phyloP scores from a whole-genome alignment of 1,140 invertebrate genomes.

The Cherax quadricarinatus region DNA sequence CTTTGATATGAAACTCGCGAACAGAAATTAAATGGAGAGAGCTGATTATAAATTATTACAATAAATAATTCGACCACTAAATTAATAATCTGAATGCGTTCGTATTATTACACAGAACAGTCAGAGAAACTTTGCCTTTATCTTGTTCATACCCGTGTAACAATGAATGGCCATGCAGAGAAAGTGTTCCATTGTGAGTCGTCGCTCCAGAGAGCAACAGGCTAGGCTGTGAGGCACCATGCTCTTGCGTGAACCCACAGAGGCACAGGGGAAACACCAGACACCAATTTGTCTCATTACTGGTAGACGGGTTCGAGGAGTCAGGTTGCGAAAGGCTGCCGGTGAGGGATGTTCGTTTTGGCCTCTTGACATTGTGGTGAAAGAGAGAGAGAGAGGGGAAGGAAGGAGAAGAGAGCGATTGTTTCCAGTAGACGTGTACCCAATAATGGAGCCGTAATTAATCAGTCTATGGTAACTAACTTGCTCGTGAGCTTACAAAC shows the following conservation, averaged over 20 bases:
- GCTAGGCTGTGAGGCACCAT: background rate
- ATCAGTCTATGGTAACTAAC: background rate
- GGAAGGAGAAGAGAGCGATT: background rate
- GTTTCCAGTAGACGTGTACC: background rate
- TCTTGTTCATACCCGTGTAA: background rate
- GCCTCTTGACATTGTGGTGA: background rate
- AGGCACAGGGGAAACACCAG: background rate
- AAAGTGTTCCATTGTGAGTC: constrained; percentile 5
- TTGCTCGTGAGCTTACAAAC: background rate
- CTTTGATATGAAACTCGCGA: too few species aligned
- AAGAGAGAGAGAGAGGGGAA: background rate
- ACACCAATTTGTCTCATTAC: background rate
- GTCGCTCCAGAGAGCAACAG: background rate
- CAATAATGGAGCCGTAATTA: background rate
- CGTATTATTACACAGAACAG: too few species aligned
- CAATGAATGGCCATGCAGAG: background rate
- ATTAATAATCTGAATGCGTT: too few species aligned
- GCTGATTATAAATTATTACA: too few species aligned
- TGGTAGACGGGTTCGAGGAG: background rate
- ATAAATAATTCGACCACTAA: too few species aligned
- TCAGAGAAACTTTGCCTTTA: too few species aligned
- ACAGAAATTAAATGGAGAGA: too few species aligned
- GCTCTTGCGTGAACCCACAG: background rate
- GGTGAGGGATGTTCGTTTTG: background rate
- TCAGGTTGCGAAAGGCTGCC: background rate